Conservation (phyloP, 1,140 invertebrate species). For the Periplaneta americana region DNA sequence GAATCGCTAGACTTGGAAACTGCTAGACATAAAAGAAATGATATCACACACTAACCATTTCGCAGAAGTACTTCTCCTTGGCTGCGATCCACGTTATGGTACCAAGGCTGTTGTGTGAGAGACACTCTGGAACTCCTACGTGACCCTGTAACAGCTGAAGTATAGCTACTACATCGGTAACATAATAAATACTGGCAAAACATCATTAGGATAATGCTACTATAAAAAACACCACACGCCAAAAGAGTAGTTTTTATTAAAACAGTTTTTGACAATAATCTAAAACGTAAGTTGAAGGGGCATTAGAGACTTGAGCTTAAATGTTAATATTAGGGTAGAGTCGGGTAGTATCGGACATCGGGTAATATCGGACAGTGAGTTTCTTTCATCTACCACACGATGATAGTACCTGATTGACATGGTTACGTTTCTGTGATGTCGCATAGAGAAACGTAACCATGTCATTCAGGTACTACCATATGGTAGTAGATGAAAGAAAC, state of each 20-base stretch:
- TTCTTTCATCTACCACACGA: too few relatives aligned
- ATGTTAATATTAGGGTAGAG: neutral
- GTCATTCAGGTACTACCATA: too few relatives aligned
- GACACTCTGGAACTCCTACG: neutral
- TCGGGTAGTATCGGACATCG: too few relatives aligned
- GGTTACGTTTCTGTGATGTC: too few relatives aligned
- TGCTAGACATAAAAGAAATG: too few relatives aligned
- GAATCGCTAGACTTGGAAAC: neutral
- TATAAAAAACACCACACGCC: neutral
- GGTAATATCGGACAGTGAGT: too few relatives aligned
- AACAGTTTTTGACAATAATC: neutral
- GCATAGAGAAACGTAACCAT: too few relatives aligned
- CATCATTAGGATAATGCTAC: neutral
- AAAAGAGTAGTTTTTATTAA: neutral
- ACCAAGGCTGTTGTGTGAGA: slow-evolving; percentile 16
- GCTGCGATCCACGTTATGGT: slow-evolving; percentile 16
- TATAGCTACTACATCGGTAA: too few relatives aligned
- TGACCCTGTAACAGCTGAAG: neutral
- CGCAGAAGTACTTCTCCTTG: slow-evolving; percentile 16
- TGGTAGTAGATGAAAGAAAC: too few relatives aligned
- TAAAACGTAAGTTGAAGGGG: neutral
- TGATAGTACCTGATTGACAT: too few relatives aligned
- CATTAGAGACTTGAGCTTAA: neutral
- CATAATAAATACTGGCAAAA: neutral
- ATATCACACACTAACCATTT: slow-evolving; percentile 6